Evolutionary conservation across 2,113 vertebrate species (phyloP).

Genomic region (Acanthochromis polyacanthus): DNA sequence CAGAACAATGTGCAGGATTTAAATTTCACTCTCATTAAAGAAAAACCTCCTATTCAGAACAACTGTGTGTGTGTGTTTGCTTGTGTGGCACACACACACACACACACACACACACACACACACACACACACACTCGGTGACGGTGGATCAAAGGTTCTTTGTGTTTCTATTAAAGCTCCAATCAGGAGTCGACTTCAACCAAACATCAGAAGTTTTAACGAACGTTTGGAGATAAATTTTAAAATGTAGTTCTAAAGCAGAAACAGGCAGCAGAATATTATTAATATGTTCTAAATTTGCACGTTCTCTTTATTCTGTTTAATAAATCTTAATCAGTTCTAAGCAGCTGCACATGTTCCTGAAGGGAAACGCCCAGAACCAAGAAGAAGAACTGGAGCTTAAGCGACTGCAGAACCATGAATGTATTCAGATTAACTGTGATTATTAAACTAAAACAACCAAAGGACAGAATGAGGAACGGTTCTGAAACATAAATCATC

Average conservation of each 20-base stretch:
- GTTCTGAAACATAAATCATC: too few species aligned
- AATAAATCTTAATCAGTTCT: too few species aligned
- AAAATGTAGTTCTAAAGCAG: not conserved
- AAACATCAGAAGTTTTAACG: slow-evolving; percentile 52
- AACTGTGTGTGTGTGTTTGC: slow-evolving; percentile 32
- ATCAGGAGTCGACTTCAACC: slow-evolving; percentile 59
- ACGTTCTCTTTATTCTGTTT: too few species aligned
- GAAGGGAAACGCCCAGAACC: too few species aligned
- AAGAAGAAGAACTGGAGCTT: too few species aligned
- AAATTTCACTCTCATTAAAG: slow-evolving; percentile 81
- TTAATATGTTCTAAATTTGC: too few species aligned
- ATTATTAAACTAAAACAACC: too few species aligned
- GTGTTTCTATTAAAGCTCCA: slow-evolving; percentile 70
- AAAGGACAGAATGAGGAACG: too few species aligned
- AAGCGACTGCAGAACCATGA: too few species aligned
- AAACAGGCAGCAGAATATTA: too few species aligned
- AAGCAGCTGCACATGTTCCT: too few species aligned
- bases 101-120: slow-evolving; percentile 30
- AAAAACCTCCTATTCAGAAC: slow-evolving; percentile 66
- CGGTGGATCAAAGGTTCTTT: slow-evolving; percentile 68
- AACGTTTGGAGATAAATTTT: not conserved
- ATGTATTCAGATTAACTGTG: too few species aligned
- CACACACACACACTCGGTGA: slow-evolving; percentile 35
- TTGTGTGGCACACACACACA: slow-evolving; percentile 2
- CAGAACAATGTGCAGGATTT: slow-evolving; percentile 78